Percentiles rank a stretch among this genome's conserved stretches.
Evolutionary conservation across 2,888 invertebrate species (phyloP).

Genomic region (Drosophila seclusa): DNA sequence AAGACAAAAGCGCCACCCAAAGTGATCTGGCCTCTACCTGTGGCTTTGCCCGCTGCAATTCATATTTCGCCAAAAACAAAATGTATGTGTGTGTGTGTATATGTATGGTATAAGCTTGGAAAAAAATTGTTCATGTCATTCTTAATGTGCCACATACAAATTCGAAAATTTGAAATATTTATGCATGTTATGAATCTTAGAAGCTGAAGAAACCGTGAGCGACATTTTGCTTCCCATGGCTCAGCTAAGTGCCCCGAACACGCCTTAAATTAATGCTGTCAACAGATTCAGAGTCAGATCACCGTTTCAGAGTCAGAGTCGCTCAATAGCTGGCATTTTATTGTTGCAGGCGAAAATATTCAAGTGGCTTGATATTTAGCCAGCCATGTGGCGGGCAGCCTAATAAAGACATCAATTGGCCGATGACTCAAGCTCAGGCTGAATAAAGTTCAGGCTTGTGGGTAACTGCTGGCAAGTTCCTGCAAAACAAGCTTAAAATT

Average conservation of each 20-base stretch:
- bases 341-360: slow-evolving; percentile 45
- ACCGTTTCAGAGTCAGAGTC: slow-evolving; percentile 27
- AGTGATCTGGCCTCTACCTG: slow-evolving; percentile 49
- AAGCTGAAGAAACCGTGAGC: slow-evolving; percentile 45
- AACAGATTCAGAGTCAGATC: slow-evolving; percentile 24
- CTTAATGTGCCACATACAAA: slow-evolving; percentile 65
- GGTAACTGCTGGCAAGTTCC: slow-evolving; percentile 33
- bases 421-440: slow-evolving; percentile 63
- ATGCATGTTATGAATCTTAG: slow-evolving; percentile 33
- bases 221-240: slow-evolving; percentile 58
- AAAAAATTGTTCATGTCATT: slow-evolving; percentile 68
- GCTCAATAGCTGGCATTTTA: slow-evolving; percentile 59
- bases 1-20: slow-evolving; percentile 75
- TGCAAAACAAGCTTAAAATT: slow-evolving; percentile 74
- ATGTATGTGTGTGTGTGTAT: slow-evolving; percentile 20
- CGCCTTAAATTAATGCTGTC: slow-evolving; percentile 61
- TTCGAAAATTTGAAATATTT: slow-evolving; percentile 38
- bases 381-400: slow-evolving; percentile 39
- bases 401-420: slow-evolving; percentile 76
- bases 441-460: slow-evolving; percentile 8
- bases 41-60: slow-evolving; percentile 46
- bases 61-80: slow-evolving; percentile 44
- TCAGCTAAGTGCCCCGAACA: slow-evolving; percentile 54
- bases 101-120: slow-evolving; percentile 31
- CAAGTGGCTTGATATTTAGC: slow-evolving; percentile 57